phyloP scores from a whole-genome alignment of 2,888 invertebrate species.

The Plutella xylostella region DNA sequence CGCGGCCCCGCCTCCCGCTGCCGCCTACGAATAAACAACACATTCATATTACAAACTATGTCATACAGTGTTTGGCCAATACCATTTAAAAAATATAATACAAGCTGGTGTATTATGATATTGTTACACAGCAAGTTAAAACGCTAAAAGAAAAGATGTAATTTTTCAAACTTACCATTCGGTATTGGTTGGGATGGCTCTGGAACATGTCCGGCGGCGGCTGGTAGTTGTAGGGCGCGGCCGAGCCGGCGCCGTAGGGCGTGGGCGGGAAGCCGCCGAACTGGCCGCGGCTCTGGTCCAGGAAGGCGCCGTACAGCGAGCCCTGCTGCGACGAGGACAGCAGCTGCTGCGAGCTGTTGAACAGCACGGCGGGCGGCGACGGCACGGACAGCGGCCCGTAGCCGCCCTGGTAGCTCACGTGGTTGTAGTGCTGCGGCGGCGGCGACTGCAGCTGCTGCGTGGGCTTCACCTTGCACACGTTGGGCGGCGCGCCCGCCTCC shows the following conservation, averaged over 20 bases:
- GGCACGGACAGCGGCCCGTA: slow-evolving; percentile 86
- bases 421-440: slow-evolving; percentile 75
- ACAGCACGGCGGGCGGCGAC: slow-evolving; percentile 87
- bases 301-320: slow-evolving; percentile 86
- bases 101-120: too few species aligned
- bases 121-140: too few species aligned
- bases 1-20: slow-evolving; percentile 73
- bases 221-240: slow-evolving; percentile 80
- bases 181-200: slow-evolving; percentile 57
- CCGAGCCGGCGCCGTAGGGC: slow-evolving; percentile 76
- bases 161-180: slow-evolving; percentile 44
- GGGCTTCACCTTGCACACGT: slow-evolving; percentile 88
- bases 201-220: slow-evolving; percentile 73
- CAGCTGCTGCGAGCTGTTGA: slow-evolving; percentile 79
- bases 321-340: slow-evolving; percentile 72
- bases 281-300: slow-evolving; percentile 81
- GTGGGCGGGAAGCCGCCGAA: slow-evolving; percentile 83
- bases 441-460: slow-evolving; percentile 82
- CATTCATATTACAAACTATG: background rate
- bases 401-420: slow-evolving; percentile 79
- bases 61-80: too few species aligned
- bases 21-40: slow-evolving; percentile 39
- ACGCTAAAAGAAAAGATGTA: background rate
- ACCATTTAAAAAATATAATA: too few species aligned
- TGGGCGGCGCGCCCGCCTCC: slow-evolving; percentile 70